Conservation (phyloP, 2,113 vertebrate genomes). For the Lasiurus borealis region DNA sequence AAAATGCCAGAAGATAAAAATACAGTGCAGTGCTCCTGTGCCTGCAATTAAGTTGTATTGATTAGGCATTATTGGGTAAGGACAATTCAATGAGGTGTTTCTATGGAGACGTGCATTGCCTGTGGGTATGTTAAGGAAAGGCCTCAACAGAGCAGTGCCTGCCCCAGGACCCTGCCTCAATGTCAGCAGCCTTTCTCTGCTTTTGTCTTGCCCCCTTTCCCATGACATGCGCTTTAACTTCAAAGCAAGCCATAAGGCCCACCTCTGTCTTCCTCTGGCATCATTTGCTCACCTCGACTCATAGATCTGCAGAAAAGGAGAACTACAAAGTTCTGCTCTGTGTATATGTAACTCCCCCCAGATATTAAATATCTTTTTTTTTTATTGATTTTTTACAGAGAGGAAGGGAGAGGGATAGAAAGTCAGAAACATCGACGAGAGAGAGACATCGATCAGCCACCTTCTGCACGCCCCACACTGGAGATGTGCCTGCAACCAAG, state of each 20-base stretch:
- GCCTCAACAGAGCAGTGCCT: neutral
- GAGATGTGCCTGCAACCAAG: no score
- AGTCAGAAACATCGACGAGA: no score
- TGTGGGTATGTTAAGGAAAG: neutral
- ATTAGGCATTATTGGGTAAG: neutral
- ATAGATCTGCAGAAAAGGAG: neutral
- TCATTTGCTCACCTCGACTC: neutral
- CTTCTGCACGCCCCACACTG: no score
- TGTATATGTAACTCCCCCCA: neutral
- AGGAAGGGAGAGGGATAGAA: no score
- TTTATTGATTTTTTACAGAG: no score
- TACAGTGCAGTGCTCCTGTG: neutral
- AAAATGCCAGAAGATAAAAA: neutral
- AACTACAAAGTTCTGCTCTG: neutral
- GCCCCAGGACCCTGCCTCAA: neutral
- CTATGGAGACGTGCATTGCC: neutral
- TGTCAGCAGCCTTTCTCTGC: accelerated
- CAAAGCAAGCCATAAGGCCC: neutral
- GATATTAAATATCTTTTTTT: neutral
- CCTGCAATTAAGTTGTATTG: neutral
- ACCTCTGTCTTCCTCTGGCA: neutral
- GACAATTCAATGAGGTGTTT: neutral
- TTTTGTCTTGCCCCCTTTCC: neutral
- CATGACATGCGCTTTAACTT: neutral
- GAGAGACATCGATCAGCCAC: no score